Evolutionary conservation across 2,113 vertebrate genomes (phyloP), one percentile per base, ranked within the genome.

Genomic region (Ariopsis seemanni): DNA sequence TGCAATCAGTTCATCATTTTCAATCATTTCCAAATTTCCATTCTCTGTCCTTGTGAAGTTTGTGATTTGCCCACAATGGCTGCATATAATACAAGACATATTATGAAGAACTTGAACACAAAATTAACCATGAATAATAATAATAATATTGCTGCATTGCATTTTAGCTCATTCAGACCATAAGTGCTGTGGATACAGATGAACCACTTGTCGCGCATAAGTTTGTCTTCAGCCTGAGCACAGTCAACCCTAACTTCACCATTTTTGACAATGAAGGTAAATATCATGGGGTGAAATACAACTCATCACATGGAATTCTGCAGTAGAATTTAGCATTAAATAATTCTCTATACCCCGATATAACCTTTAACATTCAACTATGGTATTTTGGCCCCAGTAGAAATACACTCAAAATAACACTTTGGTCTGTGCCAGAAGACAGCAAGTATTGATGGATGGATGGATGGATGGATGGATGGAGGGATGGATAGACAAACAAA

Each of bases 241-340:
- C 96, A 25, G 95, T 95, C 86, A 99, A 99, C 90, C 97, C 98
- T 15, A 99, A 99, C 94, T 99, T 99, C 93, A 99, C 98, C 75
- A 96, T 99, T 67, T 96, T 96, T 53, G 98, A 99, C 92, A 98
- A 96, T 58, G 98, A 99, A 97, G 98, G 98, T 99, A 96, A 94
- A 90, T 53, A 1, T 63, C 2, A 48, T 17, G 57, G 25, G 74
- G 67, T 30, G 6, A 65, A 7, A 55, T 65, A 25, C 14, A 81
- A 48, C 15, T 48, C 1, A 34, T 75, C 62, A 62, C 27, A 42
- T 34, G 14, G 75, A 82, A n/a, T 53, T 52, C 20, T 17, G 6
- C 7, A 42, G 50, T 27, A 27, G 9, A 58, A 22, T 84, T 72
- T 53, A 34, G n/a, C n/a, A 71, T 34, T 78, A 65, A n/a, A 77